Evolutionary conservation across 2,113 vertebrate genomes (phyloP).

Genomic region (Phocoena sinus): DNA sequence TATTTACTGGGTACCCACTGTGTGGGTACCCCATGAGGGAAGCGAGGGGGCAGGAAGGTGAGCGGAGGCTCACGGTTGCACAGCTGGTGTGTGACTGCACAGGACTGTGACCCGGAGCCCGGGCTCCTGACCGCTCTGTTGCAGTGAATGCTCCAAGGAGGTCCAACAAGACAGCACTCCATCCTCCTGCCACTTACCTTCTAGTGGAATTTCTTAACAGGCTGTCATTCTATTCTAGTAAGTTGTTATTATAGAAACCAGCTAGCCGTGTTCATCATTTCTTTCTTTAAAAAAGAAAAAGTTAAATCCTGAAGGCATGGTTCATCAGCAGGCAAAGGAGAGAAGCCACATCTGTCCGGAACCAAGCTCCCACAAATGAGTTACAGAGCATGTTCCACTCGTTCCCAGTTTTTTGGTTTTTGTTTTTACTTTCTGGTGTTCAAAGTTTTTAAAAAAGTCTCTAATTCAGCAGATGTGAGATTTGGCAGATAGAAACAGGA

Average conservation of each 20-base stretch:
- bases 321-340: not conserved
- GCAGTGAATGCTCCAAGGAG: not conserved
- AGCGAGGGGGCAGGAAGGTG: not conserved
- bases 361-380: not conserved
- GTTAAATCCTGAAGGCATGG: not conserved
- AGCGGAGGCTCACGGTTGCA: not conserved
- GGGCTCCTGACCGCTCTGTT: not conserved
- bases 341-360: not conserved
- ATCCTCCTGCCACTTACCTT: not conserved
- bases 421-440: not conserved
- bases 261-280: not conserved
- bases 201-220: not conserved
- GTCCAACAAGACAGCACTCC: not conserved
- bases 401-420: not conserved
- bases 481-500: constrained; percentile 3
- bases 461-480: not conserved
- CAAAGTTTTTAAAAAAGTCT: not conserved
- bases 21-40: not conserved
- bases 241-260: not conserved
- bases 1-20: not conserved
- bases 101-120: not conserved
- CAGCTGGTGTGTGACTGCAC: too few species aligned
- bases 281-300: not conserved
- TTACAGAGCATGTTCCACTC: not conserved
- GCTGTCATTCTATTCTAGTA: not conserved